phyloP scores from a whole-genome alignment of 2,888 invertebrate species.

The Pantelozetes paolii region DNA sequence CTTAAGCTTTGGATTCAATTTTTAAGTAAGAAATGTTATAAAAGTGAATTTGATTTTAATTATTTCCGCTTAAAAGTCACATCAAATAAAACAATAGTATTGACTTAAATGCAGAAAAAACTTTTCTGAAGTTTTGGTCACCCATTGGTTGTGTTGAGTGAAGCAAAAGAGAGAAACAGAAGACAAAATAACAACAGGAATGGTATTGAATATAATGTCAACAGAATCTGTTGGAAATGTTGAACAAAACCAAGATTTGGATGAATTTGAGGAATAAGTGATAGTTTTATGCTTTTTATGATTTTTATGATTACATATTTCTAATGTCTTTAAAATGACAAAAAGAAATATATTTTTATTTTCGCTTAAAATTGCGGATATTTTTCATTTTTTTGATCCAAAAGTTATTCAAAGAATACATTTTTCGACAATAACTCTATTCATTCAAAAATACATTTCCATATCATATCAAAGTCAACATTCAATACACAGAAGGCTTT shows the following conservation, averaged over 20 bases:
- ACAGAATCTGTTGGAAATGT: conserved; percentile 11
- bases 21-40: too few species aligned
- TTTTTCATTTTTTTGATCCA: neutral
- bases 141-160: neutral
- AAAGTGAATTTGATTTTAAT: neutral
- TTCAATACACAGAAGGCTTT: too few species aligned
- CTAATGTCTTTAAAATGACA: conserved; percentile 23
- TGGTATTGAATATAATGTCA: neutral
- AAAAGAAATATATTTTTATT: conserved; percentile 3
- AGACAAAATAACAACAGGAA: neutral
- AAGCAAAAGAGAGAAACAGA: neutral
- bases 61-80: neutral
- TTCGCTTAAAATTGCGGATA: neutral
- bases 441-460: too few species aligned
- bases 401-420: too few species aligned
- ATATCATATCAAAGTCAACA: too few species aligned
- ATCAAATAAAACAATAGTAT: conserved; percentile 23
- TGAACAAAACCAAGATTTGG: neutral
- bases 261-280: neutral
- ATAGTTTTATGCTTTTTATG: too few species aligned
- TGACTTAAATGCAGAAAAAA: conserved; percentile 4
- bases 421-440: too few species aligned
- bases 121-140: neutral
- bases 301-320: too few species aligned
- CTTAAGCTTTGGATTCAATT: too few species aligned